phyloP scores from a whole-genome alignment of 2,888 invertebrate genomes.

The Sabatieria punctata region DNA sequence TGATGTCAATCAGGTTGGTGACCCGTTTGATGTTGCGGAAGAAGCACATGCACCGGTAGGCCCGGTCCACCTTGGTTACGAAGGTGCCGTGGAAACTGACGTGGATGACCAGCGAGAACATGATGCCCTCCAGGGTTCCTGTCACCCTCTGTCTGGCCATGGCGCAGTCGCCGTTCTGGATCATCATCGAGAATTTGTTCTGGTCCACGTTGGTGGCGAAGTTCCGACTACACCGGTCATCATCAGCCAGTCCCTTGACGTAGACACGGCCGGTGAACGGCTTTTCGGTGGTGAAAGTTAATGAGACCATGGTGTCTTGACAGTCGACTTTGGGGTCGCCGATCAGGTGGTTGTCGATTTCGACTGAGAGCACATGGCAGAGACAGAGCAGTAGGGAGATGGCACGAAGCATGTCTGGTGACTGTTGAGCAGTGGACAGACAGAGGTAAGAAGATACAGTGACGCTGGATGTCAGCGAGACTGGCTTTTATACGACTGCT shows the following conservation, averaged over 20 bases:
- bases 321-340: conserved; percentile 20
- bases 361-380: not conserved
- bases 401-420: no score
- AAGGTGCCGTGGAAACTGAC: conserved; percentile 26
- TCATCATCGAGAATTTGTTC: conserved; percentile 18
- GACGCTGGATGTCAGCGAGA: no score
- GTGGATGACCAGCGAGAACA: conserved; percentile 24
- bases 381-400: no score
- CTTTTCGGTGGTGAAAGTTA: conserved; percentile 25
- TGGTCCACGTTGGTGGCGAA: conserved; percentile 24
- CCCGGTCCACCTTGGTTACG: conserved; percentile 13
- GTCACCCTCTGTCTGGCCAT: conserved; percentile 22
- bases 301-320: conserved; percentile 21
- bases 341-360: conserved; percentile 21
- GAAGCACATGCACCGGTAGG: conserved; percentile 25
- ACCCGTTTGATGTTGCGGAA: conserved; percentile 23
- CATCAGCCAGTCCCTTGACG: conserved; percentile 21
- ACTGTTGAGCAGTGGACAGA: no score
- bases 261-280: conserved; percentile 24
- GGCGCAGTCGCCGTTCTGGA: conserved; percentile 25
- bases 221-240: conserved; percentile 20
- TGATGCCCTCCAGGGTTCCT: conserved; percentile 23
- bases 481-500: no score
- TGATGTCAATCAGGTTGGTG: conserved; percentile 21
- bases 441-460: no score